phyloP scores from a whole-genome alignment of 2,797 vertebrate species.

The Centroberyx gerrardi region DNA sequence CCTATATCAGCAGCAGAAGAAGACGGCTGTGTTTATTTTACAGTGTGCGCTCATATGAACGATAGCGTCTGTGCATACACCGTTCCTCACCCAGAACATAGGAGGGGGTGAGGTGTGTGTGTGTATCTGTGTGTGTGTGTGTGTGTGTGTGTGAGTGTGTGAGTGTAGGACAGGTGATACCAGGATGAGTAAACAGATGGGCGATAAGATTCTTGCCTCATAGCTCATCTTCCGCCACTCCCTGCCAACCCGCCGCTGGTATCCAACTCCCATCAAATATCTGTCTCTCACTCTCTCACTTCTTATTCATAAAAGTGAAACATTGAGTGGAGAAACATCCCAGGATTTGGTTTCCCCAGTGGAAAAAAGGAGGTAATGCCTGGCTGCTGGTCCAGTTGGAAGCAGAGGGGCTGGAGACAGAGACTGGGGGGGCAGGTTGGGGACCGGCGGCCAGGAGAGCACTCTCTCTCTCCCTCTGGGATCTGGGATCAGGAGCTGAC shows the following conservation, averaged over 20 bases:
- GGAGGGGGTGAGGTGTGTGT: background rate
- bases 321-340: background rate
- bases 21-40: constrained; percentile 46
- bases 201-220: background rate
- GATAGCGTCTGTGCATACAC: constrained; percentile 39
- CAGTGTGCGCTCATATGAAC: constrained; percentile 28
- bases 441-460: background rate
- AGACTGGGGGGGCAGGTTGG: background rate
- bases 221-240: background rate
- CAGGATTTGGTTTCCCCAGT: background rate
- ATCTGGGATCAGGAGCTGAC: too few species aligned
- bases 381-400: background rate
- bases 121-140: constrained; percentile 1
- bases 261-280: background rate
- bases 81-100: constrained; percentile 24
- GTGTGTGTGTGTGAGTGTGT: constrained; percentile 3
- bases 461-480: too few species aligned
- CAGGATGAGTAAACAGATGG: constrained; percentile 1
- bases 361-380: constrained; percentile 18
- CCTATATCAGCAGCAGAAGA: constrained; percentile 39
- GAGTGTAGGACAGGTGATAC: constrained; percentile 17
- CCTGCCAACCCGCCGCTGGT: too few species aligned
- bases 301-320: background rate
- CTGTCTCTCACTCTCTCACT: background rate
- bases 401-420: background rate